phyloP scores from a whole-genome alignment of 2,113 vertebrate species.

The Tangachromis dhanisi region DNA sequence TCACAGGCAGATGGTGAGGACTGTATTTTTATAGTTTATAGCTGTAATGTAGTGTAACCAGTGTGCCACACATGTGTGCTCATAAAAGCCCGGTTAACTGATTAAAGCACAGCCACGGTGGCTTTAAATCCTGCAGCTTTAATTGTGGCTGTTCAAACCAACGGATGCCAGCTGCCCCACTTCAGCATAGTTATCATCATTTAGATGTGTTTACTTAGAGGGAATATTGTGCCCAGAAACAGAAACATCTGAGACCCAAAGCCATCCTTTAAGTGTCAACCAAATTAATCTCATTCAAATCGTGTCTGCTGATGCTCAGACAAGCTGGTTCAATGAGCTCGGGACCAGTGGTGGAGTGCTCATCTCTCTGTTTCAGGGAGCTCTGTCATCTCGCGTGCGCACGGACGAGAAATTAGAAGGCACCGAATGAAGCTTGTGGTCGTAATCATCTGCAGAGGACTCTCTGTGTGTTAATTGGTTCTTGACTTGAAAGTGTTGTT shows the following conservation, averaged over 20 bases:
- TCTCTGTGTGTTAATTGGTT: slow-evolving; percentile 36
- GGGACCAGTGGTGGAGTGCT: neutral
- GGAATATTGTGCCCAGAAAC: neutral
- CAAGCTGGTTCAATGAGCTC: neutral
- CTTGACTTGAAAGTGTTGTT: slow-evolving; percentile 35
- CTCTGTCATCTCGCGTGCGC: neutral
- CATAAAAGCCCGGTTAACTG: slow-evolving; percentile 24
- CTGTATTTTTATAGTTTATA: neutral
- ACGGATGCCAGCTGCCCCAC: slow-evolving; percentile 29
- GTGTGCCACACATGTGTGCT: neutral
- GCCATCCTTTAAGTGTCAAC: neutral
- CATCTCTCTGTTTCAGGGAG: neutral
- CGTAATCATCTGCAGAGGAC: slow-evolving; percentile 16
- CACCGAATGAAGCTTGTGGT: slow-evolving; percentile 7
- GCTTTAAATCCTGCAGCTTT: slow-evolving; percentile 25
- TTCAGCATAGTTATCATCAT: neutral
- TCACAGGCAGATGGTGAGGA: neutral
- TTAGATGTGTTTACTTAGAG: slow-evolving; percentile 11
- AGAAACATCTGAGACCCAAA: neutral
- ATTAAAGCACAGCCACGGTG: slow-evolving; percentile 33
- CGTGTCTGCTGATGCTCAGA: neutral
- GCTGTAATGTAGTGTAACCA: neutral
- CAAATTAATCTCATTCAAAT: slow-evolving; percentile 6
- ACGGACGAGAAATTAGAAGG: slow-evolving; percentile 10
- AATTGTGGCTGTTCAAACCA: slow-evolving; percentile 35